A percentile compares a stretch with the other conserved stretches of the same genome.
Conservation (phyloP, 2,888 invertebrate species). For the Polydrusus cervinus region DNA sequence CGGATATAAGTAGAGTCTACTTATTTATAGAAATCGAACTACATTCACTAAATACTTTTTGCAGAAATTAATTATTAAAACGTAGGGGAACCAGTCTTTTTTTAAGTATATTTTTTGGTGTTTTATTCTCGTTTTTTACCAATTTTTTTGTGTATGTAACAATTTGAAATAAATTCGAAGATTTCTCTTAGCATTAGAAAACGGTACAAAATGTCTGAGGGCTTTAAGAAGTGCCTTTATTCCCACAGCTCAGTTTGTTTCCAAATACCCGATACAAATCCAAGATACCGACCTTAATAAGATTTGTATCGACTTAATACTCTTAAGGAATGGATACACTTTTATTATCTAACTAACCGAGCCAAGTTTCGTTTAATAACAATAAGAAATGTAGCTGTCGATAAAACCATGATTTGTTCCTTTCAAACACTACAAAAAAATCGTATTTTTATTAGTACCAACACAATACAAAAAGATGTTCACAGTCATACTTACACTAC, state of each 20-base stretch:
- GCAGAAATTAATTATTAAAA: too few species aligned
- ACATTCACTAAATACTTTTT: too few species aligned
- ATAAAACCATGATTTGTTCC: neutral
- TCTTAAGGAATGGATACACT: neutral
- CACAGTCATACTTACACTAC: too few species aligned
- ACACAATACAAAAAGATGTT: too few species aligned
- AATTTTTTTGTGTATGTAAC: neutral
- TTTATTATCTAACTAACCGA: neutral
- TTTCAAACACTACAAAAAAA: too few species aligned
- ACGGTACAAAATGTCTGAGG: too few species aligned
- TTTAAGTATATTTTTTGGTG: too few species aligned
- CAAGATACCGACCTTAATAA: neutral
- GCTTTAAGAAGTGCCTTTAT: neutral
- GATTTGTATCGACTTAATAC: neutral
- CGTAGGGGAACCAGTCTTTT: too few species aligned
- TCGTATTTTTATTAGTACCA: too few species aligned
- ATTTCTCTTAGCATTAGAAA: neutral
- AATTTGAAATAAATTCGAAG: neutral
- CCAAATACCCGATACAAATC: neutral
- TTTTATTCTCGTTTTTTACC: too few species aligned
- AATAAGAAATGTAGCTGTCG: neutral
- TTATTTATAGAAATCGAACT: too few species aligned
- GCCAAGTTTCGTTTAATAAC: neutral
- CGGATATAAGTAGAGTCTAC: too few species aligned
- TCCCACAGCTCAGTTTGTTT: neutral